phyloP scores from a whole-genome alignment of 2,888 invertebrate genomes.

The Aquatica leii region DNA sequence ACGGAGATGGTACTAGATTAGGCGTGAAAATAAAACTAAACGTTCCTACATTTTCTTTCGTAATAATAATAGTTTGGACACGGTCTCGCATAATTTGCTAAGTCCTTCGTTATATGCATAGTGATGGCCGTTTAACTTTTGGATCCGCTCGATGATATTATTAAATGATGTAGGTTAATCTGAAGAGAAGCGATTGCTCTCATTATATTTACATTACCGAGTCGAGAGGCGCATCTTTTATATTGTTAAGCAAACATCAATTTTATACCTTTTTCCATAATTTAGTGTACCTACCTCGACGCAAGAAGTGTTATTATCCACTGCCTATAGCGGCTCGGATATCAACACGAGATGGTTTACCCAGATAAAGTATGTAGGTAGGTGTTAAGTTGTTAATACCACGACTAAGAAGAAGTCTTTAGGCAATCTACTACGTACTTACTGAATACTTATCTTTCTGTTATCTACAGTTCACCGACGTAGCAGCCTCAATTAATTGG shows the following conservation, averaged over 20 bases:
- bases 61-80: conserved; percentile 42
- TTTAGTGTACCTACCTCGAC: conserved; percentile 11
- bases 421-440: conserved; percentile 29
- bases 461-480: conserved; percentile 27
- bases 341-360: conserved; percentile 37
- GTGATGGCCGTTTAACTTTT: conserved; percentile 37
- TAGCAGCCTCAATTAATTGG: conserved; percentile 40
- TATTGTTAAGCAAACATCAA: too few species aligned
- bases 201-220: conserved; percentile 1
- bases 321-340: conserved; percentile 25
- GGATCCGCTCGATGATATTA: conserved; percentile 37
- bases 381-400: conserved; percentile 45
- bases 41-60: conserved; percentile 41
- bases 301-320: conserved; percentile 27
- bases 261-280: background rate
- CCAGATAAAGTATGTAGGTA: conserved; percentile 41
- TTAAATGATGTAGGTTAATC: conserved; percentile 37
- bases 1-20: conserved; percentile 16
- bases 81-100: conserved; percentile 46
- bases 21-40: conserved; percentile 20
- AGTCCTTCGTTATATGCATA: conserved; percentile 46
- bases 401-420: conserved; percentile 37
- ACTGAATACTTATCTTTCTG: conserved; percentile 23
- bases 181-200: background rate
- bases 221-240: background rate